These are phyloP conservation scores for Emydura subglobosa DNA, from an alignment of 2,113 vertebrate species.

Conservation along the genomic window DNA sequence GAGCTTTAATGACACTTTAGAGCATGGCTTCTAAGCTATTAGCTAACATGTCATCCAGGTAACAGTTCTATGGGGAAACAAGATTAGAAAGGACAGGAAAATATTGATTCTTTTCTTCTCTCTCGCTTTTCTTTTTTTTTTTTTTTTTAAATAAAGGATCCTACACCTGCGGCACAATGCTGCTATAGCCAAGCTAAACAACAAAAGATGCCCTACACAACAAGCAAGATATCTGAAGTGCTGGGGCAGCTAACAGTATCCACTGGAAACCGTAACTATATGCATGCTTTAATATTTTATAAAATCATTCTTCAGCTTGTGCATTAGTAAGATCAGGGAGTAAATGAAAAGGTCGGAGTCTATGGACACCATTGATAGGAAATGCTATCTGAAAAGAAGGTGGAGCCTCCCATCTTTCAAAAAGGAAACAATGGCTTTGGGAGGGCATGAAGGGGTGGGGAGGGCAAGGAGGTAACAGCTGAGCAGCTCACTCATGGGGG, in stretches of 20 bases:
- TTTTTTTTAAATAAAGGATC: neutral
- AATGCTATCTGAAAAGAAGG: constrained; percentile 66
- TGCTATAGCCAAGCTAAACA: constrained; percentile 59
- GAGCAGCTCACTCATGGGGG: constrained; percentile 55
- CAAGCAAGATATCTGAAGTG: constrained; percentile 17
- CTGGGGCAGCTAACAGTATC: neutral
- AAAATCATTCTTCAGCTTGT: constrained; percentile 57
- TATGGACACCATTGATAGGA: constrained; percentile 50
- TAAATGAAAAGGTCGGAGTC: constrained; percentile 45
- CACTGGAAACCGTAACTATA: neutral
- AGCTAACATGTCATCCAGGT: constrained; percentile 69
- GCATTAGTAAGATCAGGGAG: constrained; percentile 54
- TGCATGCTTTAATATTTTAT: constrained; percentile 44
- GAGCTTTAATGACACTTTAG: constrained; percentile 64
- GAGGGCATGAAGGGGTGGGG: neutral
- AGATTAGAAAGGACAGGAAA: constrained; percentile 62
- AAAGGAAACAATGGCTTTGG: constrained; percentile 76
- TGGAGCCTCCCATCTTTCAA: constrained; percentile 68
- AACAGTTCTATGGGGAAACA: constrained; percentile 69
- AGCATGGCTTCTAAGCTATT: constrained; percentile 46
- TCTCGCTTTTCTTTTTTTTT: neutral
- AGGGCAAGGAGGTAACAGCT: constrained; percentile 41
- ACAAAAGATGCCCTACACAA: constrained; percentile 64
- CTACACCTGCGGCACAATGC: constrained; percentile 76
- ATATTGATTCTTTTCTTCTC: constrained; percentile 51